Evolutionary conservation across 1,140 invertebrate genomes (phyloP).

Genomic region (Heliconius himera): DNA sequence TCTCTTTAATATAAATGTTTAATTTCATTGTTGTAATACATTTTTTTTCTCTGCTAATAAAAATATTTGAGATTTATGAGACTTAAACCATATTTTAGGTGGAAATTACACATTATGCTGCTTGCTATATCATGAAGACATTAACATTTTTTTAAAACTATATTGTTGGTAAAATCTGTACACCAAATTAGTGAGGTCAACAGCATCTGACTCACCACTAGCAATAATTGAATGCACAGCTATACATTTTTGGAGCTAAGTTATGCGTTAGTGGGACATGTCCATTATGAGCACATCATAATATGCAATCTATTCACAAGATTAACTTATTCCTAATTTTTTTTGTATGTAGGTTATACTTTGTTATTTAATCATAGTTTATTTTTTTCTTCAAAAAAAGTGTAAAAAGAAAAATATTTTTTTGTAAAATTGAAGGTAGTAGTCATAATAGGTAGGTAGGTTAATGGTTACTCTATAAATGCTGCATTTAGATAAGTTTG

Average conservation of each 20-base stretch:
- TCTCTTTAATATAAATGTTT: too few species aligned
- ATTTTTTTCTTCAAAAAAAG: too few species aligned
- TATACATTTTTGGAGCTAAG: not conserved
- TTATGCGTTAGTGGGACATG: not conserved
- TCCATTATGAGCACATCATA: not conserved
- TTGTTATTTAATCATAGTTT: too few species aligned
- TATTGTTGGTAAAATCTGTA: slow-evolving; percentile 3
- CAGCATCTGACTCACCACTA: slow-evolving; percentile 16
- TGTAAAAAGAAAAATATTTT: too few species aligned
- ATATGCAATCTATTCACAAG: not conserved
- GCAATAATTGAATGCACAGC: slow-evolving; percentile 17
- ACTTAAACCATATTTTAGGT: not conserved
- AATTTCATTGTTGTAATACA: too few species aligned
- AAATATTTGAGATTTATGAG: too few species aligned
- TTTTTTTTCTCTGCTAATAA: too few species aligned
- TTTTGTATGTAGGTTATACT: not conserved
- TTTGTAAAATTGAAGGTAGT: too few species aligned
- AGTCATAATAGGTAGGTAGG: too few species aligned
- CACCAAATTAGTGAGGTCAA: slow-evolving; percentile 18
- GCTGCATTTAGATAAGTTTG: too few species aligned
- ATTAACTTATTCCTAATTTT: not conserved
- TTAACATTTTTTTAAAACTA: not conserved
- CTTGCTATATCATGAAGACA: not conserved
- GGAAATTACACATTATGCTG: not conserved
- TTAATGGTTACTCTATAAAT: too few species aligned